Conservation (phyloP, 2,888 invertebrate genomes). For the Monopis laevigella region DNA sequence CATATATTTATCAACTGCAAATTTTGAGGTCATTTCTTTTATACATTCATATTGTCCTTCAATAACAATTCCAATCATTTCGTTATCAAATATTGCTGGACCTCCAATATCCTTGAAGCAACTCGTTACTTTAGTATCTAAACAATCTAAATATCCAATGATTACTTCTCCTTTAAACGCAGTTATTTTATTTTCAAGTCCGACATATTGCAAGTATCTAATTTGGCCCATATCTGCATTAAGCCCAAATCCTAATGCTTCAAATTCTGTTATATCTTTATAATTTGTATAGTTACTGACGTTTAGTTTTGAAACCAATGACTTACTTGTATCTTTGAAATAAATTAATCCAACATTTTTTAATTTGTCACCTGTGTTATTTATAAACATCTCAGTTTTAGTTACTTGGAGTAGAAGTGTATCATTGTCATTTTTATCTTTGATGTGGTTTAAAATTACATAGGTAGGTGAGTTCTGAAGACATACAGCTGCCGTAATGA, state of each 20-base stretch:
- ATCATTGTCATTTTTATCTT: constrained; percentile 31
- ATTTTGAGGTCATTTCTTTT: constrained; percentile 38
- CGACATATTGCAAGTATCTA: constrained; percentile 42
- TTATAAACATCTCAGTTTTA: constrained; percentile 46
- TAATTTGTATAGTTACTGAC: constrained; percentile 39
- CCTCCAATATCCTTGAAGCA: constrained; percentile 54
- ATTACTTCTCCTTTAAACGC: constrained; percentile 23
- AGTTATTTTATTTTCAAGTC: constrained; percentile 32
- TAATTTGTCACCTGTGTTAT: constrained; percentile 27
- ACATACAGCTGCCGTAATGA: constrained; percentile 47
- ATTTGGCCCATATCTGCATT: constrained; percentile 39
- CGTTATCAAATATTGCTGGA: constrained; percentile 39
- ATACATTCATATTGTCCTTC: constrained; percentile 41
- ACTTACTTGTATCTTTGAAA: constrained; percentile 42
- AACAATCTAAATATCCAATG: constrained; percentile 42
- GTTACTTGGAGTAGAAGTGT: constrained; percentile 33
- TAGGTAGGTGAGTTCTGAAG: constrained; percentile 32
- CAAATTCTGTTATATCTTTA: constrained; percentile 31
- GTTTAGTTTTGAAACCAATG: constrained; percentile 36
- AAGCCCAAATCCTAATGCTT: constrained; percentile 47
- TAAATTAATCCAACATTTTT: constrained; percentile 48
- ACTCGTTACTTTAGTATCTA: constrained; percentile 45
- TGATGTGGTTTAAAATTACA: constrained; percentile 42
- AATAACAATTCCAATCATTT: constrained; percentile 43
- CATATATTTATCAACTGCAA: constrained; percentile 41